Conservation (phyloP, 2,113 vertebrate species). For the Entomyzon cyanotis region DNA sequence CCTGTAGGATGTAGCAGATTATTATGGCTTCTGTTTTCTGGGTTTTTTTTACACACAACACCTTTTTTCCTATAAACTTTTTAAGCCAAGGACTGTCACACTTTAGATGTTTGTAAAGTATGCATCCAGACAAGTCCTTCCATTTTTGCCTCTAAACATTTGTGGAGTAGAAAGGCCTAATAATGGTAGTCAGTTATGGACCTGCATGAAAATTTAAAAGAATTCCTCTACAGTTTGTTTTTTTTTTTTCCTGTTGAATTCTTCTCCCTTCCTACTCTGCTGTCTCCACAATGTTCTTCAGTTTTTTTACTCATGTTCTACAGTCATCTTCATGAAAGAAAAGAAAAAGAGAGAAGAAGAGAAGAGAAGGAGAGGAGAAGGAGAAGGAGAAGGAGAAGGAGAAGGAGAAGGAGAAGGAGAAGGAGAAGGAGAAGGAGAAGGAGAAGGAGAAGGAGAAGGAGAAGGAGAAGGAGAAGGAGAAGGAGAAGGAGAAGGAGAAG, state of each 20-base stretch:
- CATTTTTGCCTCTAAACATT: neutral
- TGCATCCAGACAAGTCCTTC: neutral
- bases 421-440: too few species aligned
- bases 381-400: too few species aligned
- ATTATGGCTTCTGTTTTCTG: neutral
- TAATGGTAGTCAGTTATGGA: neutral
- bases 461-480: too few species aligned
- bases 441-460: too few species aligned
- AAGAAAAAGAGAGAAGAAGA: neutral
- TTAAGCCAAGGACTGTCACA: neutral
- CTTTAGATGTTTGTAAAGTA: neutral
- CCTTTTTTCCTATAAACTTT: rapidly evolving
- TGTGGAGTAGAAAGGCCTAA: neutral
- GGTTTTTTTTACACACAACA: neutral
- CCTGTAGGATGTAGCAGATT: neutral
- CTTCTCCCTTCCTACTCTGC: neutral
- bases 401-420: too few species aligned
- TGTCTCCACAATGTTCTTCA: neutral
- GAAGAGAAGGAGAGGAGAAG: too few species aligned
- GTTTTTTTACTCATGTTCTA: neutral
- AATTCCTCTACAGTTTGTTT: neutral
- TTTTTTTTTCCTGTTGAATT: neutral
- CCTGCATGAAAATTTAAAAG: neutral
- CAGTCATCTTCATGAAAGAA: neutral
- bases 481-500: too few species aligned